Conservation (phyloP, 2,113 vertebrate species). For the Procavia capensis region DNA sequence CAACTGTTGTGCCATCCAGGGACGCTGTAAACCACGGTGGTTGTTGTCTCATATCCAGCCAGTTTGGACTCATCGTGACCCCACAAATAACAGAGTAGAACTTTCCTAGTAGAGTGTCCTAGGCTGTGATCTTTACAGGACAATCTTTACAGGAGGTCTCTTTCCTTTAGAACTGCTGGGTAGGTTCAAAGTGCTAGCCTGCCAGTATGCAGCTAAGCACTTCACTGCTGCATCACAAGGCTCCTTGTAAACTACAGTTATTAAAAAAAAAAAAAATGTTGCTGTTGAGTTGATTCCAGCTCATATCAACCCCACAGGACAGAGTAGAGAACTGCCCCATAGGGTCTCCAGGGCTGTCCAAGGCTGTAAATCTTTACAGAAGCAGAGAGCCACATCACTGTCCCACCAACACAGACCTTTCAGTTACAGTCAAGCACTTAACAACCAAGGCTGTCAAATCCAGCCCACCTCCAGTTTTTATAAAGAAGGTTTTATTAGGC, state of each 20-base stretch:
- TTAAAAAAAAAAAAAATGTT: background rate
- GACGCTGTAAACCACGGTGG: background rate
- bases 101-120: background rate
- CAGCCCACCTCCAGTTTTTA: background rate
- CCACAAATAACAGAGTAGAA: background rate
- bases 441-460: background rate
- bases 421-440: too few species aligned
- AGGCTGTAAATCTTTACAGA: background rate
- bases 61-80: background rate
- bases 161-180: background rate
- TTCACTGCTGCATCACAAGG: background rate
- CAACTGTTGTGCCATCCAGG: background rate
- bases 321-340: background rate
- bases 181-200: background rate
- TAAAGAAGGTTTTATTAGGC: background rate
- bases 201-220: background rate
- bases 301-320: background rate
- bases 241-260: background rate
- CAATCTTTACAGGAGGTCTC: background rate
- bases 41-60: background rate
- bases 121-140: background rate
- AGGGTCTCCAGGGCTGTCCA: background rate
- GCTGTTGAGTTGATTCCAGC: too few species aligned
- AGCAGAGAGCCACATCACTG: background rate
- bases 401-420: background rate